Evolutionary conservation across 2,797 vertebrate genomes (phyloP).

Genomic region (Lates japonicus): DNA sequence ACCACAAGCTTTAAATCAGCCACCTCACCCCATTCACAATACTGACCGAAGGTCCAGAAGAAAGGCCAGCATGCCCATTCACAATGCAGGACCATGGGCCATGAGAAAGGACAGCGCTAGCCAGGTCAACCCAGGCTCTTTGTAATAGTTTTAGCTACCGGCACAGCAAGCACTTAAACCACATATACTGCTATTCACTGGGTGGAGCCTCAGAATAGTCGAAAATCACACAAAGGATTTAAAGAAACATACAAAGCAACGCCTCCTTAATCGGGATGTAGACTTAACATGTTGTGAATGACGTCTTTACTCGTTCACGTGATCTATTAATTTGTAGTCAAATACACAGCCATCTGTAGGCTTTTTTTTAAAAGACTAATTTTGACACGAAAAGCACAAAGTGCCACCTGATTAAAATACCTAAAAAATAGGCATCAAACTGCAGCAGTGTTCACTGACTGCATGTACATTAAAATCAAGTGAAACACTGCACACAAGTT

Average conservation of each 20-base stretch:
- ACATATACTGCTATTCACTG: constrained; percentile 68
- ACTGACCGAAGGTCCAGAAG: constrained; percentile 67
- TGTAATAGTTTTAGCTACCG: constrained; percentile 68
- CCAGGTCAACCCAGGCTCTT: constrained; percentile 72
- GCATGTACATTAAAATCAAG: no score
- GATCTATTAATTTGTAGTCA: constrained; percentile 25
- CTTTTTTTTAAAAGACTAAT: not conserved
- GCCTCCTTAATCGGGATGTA: constrained; percentile 57
- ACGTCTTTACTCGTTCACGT: constrained; percentile 34
- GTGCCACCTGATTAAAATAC: not conserved
- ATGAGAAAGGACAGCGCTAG: constrained; percentile 75
- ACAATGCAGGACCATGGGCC: constrained; percentile 58
- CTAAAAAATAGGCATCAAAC: not conserved
- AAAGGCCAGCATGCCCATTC: constrained; percentile 69
- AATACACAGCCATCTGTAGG: constrained; percentile 13
- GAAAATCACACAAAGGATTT: constrained; percentile 62
- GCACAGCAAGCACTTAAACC: constrained; percentile 65
- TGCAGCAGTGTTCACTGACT: not conserved
- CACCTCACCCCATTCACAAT: constrained; percentile 68
- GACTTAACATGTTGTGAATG: constrained; percentile 45
- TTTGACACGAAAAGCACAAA: not conserved
- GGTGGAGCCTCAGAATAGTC: constrained; percentile 57
- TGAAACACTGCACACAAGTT: no score
- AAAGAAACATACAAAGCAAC: constrained; percentile 49
- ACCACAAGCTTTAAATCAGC: constrained; percentile 83